Percentiles rank a stretch among this genome's conserved stretches.
These are phyloP conservation scores for Chionodraco myersi DNA, from an alignment of 2,113 vertebrate genomes.

Conservation along the genomic window DNA sequence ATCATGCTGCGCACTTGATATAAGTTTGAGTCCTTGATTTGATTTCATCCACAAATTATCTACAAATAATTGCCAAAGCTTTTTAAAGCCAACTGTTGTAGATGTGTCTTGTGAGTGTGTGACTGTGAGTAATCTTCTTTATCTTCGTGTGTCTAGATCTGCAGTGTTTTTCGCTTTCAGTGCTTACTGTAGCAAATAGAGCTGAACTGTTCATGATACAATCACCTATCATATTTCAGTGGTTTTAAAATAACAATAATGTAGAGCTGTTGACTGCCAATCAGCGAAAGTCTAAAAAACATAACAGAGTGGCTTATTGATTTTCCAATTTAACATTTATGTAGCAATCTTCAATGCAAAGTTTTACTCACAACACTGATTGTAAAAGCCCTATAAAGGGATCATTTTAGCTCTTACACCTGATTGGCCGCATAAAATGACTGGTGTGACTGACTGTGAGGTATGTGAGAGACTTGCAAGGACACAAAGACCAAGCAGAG, in stretches of 20 bases:
- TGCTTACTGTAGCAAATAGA: neutral
- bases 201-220: neutral
- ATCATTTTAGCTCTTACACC: neutral
- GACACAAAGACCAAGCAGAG: neutral
- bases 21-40: neutral
- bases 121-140: neutral
- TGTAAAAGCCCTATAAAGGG: neutral
- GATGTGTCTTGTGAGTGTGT: neutral
- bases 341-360: neutral
- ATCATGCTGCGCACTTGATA: too few relatives aligned
- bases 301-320: constrained; percentile 9
- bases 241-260: neutral
- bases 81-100: neutral
- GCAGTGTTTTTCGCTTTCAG: neutral
- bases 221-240: neutral
- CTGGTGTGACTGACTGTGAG: neutral
- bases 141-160: neutral
- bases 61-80: neutral
- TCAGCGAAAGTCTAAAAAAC: neutral
- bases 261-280: neutral
- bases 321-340: neutral
- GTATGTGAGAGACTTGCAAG: neutral
- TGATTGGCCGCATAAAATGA: neutral
- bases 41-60: neutral
- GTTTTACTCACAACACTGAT: neutral